A percentile compares a stretch with the other conserved stretches of the same genome.
These are phyloP conservation scores for Drosophila novamexicana DNA, from an alignment of 1,140 invertebrate genomes.

Conservation along the genomic window DNA sequence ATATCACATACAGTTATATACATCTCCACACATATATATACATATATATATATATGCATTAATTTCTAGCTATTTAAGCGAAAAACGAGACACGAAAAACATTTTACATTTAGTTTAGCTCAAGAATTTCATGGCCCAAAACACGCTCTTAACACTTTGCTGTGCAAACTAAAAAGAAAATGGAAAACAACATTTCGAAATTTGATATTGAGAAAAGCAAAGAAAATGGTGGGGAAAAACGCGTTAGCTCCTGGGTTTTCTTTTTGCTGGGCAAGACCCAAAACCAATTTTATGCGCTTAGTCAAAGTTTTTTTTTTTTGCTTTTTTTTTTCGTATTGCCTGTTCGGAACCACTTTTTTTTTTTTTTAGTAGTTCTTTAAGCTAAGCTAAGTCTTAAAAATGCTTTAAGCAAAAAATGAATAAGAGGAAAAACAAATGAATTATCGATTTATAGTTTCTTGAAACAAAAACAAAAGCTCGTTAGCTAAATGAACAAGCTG, in stretches of 20 bases:
- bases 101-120: slow-evolving; percentile 39
- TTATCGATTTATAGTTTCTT: slow-evolving; percentile 1
- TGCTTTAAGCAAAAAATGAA: slow-evolving; percentile 54
- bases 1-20: slow-evolving; percentile 3
- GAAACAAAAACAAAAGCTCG: neutral
- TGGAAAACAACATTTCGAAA: neutral
- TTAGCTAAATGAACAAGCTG: slow-evolving; percentile 63
- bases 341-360: neutral
- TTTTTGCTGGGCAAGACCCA: neutral
- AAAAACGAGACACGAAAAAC: slow-evolving; percentile 3
- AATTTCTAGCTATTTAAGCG: neutral
- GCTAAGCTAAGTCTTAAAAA: slow-evolving; percentile 11
- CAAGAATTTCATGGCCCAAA: slow-evolving; percentile 16
- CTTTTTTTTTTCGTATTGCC: slow-evolving; percentile 7
- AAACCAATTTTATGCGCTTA: slow-evolving; percentile 46
- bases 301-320: slow-evolving; percentile 54
- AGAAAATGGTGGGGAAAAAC: neutral
- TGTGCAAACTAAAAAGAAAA: slow-evolving; percentile 43
- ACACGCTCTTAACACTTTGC: slow-evolving; percentile 36
- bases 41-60: slow-evolving; percentile 1
- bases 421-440: slow-evolving; percentile 29
- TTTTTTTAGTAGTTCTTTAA: neutral
- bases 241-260: neutral
- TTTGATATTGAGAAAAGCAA: neutral
- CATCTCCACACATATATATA: slow-evolving; percentile 1